phyloP scores from a whole-genome alignment of 2,888 invertebrate genomes.

The Gonocerus acuteangulatus region DNA sequence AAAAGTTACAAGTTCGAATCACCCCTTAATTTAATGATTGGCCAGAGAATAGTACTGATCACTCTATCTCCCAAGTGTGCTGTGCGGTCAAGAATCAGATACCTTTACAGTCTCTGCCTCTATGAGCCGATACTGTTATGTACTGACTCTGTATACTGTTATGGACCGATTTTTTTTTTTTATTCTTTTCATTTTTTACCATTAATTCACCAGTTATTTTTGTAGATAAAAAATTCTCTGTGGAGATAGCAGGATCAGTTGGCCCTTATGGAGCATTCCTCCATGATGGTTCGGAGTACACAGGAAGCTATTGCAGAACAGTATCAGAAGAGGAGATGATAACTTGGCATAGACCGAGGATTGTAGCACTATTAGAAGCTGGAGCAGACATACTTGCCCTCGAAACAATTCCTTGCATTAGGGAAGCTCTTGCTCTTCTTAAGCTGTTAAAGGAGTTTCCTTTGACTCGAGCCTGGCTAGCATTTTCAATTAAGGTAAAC shows the following conservation, averaged over 20 bases:
- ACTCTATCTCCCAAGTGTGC: too few species aligned
- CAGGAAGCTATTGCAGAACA: slow-evolving; percentile 66
- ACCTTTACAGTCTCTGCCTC: too few species aligned
- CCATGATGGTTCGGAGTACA: slow-evolving; percentile 88
- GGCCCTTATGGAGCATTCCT: slow-evolving; percentile 89
- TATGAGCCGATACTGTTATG: too few species aligned
- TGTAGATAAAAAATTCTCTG: slow-evolving; percentile 35
- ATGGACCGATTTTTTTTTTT: too few species aligned
- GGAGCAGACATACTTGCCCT: slow-evolving; percentile 80
- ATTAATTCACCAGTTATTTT: too few species aligned
- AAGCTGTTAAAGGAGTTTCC: slow-evolving; percentile 73
- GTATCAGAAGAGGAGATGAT: slow-evolving; percentile 60
- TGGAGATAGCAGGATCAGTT: slow-evolving; percentile 76
- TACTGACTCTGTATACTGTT: too few species aligned
- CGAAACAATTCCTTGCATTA: slow-evolving; percentile 83
- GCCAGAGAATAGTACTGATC: too few species aligned
- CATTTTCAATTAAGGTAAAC: slow-evolving; percentile 79
- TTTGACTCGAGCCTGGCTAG: slow-evolving; percentile 71
- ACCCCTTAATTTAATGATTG: too few species aligned
- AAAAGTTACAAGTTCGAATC: background rate
- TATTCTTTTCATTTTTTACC: too few species aligned
- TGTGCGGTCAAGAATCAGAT: too few species aligned
- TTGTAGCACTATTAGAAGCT: slow-evolving; percentile 67
- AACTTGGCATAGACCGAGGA: slow-evolving; percentile 77
- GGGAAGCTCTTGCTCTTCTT: slow-evolving; percentile 75